These are phyloP conservation scores for Champsocephalus gunnari DNA, from an alignment of 2,797 vertebrate species.

Conservation along the genomic window DNA sequence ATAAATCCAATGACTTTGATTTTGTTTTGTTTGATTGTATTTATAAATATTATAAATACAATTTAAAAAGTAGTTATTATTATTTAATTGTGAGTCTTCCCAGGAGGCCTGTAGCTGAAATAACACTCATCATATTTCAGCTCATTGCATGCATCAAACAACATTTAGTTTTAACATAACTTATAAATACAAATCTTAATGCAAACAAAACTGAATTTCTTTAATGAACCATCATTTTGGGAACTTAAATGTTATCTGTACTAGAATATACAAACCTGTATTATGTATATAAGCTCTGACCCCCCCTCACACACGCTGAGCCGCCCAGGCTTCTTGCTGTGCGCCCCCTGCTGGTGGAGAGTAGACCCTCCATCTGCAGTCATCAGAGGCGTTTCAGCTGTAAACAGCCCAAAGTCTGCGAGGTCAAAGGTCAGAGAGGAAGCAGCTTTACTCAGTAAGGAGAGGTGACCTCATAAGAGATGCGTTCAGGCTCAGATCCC, in stretches of 20 bases:
- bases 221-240: neutral
- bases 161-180: constrained; percentile 7
- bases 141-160: neutral
- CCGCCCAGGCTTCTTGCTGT: neutral
- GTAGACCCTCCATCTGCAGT: neutral
- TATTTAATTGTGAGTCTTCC: neutral
- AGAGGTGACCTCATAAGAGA: neutral
- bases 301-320: neutral
- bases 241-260: neutral
- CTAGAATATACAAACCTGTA: too few species aligned
- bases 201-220: neutral
- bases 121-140: neutral
- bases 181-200: neutral
- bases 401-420: constrained; percentile 15
- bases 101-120: constrained; percentile 1
- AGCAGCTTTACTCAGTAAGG: neutral
- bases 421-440: constrained; percentile 45
- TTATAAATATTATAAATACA: neutral
- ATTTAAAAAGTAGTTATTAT: neutral
- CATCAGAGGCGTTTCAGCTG: constrained; percentile 24
- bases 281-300: neutral
- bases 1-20: neutral
- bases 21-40: neutral
- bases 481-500: too few species aligned
- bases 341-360: constrained; percentile 57